Percentiles rank a stretch among this genome's conserved stretches.
Evolutionary conservation across 2,888 invertebrate genomes (phyloP).

Genomic region (Apotomis turbidana): DNA sequence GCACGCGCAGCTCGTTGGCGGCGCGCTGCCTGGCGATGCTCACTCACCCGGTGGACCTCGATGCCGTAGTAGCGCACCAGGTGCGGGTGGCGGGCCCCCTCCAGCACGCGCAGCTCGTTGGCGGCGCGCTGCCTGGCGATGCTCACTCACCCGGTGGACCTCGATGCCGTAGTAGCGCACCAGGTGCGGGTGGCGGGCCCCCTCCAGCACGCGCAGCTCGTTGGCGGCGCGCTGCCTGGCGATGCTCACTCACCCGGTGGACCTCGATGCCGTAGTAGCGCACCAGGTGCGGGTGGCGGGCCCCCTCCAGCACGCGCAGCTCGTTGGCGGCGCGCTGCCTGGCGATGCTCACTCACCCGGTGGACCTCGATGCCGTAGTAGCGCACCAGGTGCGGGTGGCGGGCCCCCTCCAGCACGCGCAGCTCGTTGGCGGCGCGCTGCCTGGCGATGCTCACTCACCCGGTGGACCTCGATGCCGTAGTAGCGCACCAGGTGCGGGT

Average conservation of each 20-base stretch:
- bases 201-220: constrained; percentile 95
- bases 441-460: constrained; percentile 91
- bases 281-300: constrained; percentile 93
- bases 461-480: constrained; percentile 96
- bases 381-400: constrained; percentile 93
- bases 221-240: constrained; percentile 93
- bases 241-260: constrained; percentile 91
- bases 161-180: constrained; percentile 97
- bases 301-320: constrained; percentile 94
- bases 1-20: too few species aligned
- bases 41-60: too few species aligned
- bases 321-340: constrained; percentile 95
- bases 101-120: too few species aligned
- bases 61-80: too few species aligned
- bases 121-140: too few species aligned
- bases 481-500: constrained; percentile 94
- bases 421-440: constrained; percentile 95
- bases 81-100: too few species aligned
- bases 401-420: constrained; percentile 94
- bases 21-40: too few species aligned
- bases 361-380: constrained; percentile 98
- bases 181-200: constrained; percentile 92
- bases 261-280: constrained; percentile 97
- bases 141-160: constrained; percentile 92
- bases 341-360: constrained; percentile 90